phyloP scores from a whole-genome alignment of 2,113 vertebrate species.

The Chloroceryle aenea region DNA sequence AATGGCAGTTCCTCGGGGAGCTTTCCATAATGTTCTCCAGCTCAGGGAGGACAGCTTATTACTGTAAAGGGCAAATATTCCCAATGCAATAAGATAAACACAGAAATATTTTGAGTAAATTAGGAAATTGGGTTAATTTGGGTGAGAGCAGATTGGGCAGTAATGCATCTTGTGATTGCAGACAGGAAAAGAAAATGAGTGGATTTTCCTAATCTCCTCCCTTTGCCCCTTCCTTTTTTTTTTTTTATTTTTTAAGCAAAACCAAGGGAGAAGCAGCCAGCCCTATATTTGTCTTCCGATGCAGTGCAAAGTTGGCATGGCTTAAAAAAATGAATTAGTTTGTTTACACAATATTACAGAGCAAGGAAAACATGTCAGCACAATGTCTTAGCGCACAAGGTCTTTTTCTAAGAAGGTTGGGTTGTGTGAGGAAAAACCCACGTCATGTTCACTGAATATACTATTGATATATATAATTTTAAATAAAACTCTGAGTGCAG shows the following conservation, averaged over 20 bases:
- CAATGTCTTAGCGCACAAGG: not conserved
- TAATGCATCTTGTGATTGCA: not conserved
- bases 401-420: not conserved
- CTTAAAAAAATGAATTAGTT: not conserved
- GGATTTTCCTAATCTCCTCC: constrained; percentile 47
- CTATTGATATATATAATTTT: not conserved
- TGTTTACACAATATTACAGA: constrained; percentile 43
- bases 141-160: constrained; percentile 21
- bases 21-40: not conserved
- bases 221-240: not conserved
- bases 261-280: not conserved
- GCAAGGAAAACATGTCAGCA: constrained; percentile 27
- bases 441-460: not conserved
- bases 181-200: constrained; percentile 42
- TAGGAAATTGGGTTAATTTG: constrained; percentile 56
- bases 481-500: not conserved
- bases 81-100: not conserved
- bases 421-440: not conserved
- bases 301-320: not conserved
- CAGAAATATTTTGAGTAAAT: constrained; percentile 10
- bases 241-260: not conserved
- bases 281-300: not conserved
- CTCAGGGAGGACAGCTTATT: not conserved
- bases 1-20: not conserved
- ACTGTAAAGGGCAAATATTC: constrained; percentile 34